These are phyloP conservation scores for Petrocephalus zakoni DNA, from an alignment of 2,113 vertebrate species.

Conservation along the genomic window DNA sequence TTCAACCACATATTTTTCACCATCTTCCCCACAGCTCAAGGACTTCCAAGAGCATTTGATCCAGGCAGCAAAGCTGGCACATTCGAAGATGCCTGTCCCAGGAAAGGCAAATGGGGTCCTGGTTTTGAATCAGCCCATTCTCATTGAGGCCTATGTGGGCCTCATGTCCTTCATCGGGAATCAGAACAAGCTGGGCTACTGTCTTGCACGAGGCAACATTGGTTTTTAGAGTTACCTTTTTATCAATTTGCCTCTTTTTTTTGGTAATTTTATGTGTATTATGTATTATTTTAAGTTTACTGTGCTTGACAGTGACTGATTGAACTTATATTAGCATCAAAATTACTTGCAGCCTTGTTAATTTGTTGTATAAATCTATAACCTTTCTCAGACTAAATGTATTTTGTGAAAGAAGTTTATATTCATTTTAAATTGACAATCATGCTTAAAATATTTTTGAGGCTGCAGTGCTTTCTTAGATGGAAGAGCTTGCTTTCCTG, in stretches of 20 bases:
- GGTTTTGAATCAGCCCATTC: conserved; percentile 61
- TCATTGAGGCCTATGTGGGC: conserved; percentile 65
- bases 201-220: conserved; percentile 65
- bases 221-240: conserved; percentile 58
- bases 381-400: background rate
- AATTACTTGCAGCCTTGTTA: background rate
- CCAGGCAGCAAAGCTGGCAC: conserved; percentile 51
- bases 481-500: background rate
- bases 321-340: background rate
- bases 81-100: conserved; percentile 47
- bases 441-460: background rate
- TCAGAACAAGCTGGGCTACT: conserved; percentile 74
- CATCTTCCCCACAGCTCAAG: conserved; percentile 58
- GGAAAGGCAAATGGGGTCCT: conserved; percentile 57
- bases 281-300: background rate
- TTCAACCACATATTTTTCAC: background rate
- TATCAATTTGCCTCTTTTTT: background rate
- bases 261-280: background rate
- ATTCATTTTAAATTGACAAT: background rate
- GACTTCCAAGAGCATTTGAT: conserved; percentile 60
- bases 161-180: conserved; percentile 70
- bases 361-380: background rate
- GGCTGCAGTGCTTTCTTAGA: background rate
- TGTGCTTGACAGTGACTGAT: background rate
- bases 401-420: background rate